phyloP scores from a whole-genome alignment of 1,140 invertebrate genomes.

The Drosophila varians region DNA sequence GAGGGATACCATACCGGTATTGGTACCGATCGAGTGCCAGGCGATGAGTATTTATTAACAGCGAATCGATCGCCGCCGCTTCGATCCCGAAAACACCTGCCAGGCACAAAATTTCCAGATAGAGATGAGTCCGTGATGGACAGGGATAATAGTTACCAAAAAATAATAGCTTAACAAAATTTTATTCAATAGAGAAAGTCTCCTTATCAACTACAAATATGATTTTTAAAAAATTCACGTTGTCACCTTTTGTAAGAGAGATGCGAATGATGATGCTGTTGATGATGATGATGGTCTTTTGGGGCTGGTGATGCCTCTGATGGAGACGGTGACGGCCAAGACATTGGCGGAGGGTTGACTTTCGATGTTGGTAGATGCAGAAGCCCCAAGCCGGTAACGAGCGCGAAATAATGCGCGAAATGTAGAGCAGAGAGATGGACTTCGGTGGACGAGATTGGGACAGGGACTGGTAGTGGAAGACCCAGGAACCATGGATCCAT shows the following conservation, averaged over 20 bases:
- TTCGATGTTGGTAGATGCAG: constrained; percentile 1
- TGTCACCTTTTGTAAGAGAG: constrained; percentile 27
- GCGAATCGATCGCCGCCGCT: constrained; percentile 57
- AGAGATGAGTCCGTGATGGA: constrained; percentile 40
- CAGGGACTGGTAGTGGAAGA: neutral
- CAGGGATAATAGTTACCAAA: neutral
- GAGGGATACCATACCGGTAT: constrained; percentile 1
- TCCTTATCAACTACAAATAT: neutral
- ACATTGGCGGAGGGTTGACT: constrained; percentile 1
- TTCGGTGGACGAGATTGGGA: constrained; percentile 2
- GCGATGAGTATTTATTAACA: constrained; percentile 77
- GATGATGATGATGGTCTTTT: constrained; percentile 46
- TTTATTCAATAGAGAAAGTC: neutral
- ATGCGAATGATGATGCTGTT: constrained; percentile 6
- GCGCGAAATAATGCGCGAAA: constrained; percentile 80
- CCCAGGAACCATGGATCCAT: neutral
- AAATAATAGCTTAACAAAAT: neutral
- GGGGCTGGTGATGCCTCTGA: constrained; percentile 12
- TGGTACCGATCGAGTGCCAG: constrained; percentile 5
- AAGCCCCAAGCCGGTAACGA: constrained; percentile 54
- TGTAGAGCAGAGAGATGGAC: constrained; percentile 58
- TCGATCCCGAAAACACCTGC: constrained; percentile 67
- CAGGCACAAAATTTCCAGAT: constrained; percentile 10
- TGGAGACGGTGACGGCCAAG: constrained; percentile 29
- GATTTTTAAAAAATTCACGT: neutral